Evolutionary conservation across 2,797 vertebrate genomes (phyloP).

Genomic region (Sebastes oblongus): DNA sequence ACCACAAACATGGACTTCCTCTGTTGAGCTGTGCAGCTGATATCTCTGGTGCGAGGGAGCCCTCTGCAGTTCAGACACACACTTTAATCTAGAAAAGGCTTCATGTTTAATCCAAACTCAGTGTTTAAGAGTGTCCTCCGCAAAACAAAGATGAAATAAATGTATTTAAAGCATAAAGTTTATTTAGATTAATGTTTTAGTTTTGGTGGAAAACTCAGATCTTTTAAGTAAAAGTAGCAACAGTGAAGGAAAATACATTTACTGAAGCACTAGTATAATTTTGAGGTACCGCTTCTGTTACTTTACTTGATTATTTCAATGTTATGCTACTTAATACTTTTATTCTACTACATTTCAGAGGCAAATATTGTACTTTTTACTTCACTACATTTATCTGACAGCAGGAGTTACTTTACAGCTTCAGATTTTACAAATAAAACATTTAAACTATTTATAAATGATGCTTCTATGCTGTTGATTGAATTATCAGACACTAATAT

Average conservation of each 20-base stretch:
- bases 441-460: rapidly evolving
- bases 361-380: background rate
- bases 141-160: background rate
- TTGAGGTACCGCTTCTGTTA: background rate
- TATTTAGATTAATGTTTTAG: background rate
- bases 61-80: constrained; percentile 24
- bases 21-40: background rate
- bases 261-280: background rate
- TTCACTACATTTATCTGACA: background rate
- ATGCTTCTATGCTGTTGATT: too few relatives aligned
- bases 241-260: background rate
- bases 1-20: background rate
- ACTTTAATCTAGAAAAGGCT: too few relatives aligned
- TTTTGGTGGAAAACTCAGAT: background rate
- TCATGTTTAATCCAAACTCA: background rate
- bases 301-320: background rate
- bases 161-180: background rate
- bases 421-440: background rate
- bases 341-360: too few relatives aligned
- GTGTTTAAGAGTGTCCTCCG: background rate
- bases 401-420: background rate
- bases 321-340: too few relatives aligned
- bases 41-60: constrained; percentile 2
- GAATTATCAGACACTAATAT: background rate
- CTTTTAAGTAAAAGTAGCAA: background rate